Conservation (phyloP, 2,113 vertebrate genomes). For the Ovibos moschatus region DNA sequence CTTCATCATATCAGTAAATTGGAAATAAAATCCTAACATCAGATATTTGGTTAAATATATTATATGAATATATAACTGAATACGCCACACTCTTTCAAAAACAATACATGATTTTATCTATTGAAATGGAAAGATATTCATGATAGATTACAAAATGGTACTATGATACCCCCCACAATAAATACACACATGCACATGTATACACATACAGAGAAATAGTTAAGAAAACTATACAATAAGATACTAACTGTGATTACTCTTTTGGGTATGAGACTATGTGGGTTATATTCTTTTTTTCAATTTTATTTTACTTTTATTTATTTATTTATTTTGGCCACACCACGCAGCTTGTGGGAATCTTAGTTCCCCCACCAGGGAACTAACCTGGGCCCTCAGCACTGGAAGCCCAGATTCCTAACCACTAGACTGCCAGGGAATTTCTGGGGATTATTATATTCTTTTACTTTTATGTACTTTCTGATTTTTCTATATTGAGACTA, state of each 20-base stretch:
- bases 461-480: background rate
- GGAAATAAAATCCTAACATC: background rate
- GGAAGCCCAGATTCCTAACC: background rate
- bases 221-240: background rate
- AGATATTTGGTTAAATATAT: background rate
- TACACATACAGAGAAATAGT: background rate
- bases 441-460: background rate
- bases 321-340: background rate
- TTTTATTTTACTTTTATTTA: background rate
- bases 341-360: background rate
- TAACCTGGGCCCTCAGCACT: background rate
- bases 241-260: background rate
- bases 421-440: background rate
- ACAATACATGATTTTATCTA: background rate
- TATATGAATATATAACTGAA: background rate
- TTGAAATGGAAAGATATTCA: background rate
- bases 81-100: constrained; percentile 14
- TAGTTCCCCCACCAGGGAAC: background rate
- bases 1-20: background rate
- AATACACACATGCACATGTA: background rate
- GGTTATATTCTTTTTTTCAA: background rate
- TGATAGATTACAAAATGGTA: background rate
- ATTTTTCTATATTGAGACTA: background rate
- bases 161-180: background rate
- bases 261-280: background rate